These are phyloP conservation scores for Drosophila vallismaia DNA, from an alignment of 2,888 invertebrate species.

Conservation along the genomic window DNA sequence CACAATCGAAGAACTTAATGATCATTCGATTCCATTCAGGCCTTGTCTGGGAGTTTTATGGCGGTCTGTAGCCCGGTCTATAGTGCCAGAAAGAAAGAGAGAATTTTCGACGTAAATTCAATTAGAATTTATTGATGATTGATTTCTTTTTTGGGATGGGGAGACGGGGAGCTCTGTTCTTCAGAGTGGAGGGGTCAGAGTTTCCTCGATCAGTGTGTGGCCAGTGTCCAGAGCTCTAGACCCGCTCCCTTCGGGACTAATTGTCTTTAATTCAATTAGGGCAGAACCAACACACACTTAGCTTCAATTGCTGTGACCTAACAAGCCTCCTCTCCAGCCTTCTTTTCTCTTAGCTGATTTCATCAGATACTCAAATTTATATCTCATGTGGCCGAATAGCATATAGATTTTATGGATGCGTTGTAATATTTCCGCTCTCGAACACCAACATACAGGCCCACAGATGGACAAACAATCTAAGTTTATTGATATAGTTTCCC, in stretches of 20 bases:
- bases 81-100: conserved; percentile 43
- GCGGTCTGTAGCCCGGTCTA: conserved; percentile 37
- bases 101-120: conserved; percentile 63
- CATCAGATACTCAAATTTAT: conserved; percentile 27
- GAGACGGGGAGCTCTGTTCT: neutral
- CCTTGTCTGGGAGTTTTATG: conserved; percentile 4
- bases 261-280: conserved; percentile 74
- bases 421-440: conserved; percentile 61
- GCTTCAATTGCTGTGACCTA: conserved; percentile 56
- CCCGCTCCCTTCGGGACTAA: conserved; percentile 44
- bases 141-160: conserved; percentile 54
- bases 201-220: conserved; percentile 10
- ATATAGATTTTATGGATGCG: conserved; percentile 45
- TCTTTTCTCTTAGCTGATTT: conserved; percentile 15
- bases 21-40: conserved; percentile 31
- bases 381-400: conserved; percentile 2
- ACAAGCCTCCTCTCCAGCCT: conserved; percentile 10
- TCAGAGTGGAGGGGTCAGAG: conserved; percentile 23
- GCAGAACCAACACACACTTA: conserved; percentile 21
- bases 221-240: neutral
- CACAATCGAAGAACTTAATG: conserved; percentile 28
- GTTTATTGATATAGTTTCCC: conserved; percentile 40
- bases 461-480: conserved; percentile 44
- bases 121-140: conserved; percentile 79
- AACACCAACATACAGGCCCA: conserved; percentile 30